Evolutionary conservation across 1,140 invertebrate species (phyloP).

Genomic region (Liolophura sinensis): DNA sequence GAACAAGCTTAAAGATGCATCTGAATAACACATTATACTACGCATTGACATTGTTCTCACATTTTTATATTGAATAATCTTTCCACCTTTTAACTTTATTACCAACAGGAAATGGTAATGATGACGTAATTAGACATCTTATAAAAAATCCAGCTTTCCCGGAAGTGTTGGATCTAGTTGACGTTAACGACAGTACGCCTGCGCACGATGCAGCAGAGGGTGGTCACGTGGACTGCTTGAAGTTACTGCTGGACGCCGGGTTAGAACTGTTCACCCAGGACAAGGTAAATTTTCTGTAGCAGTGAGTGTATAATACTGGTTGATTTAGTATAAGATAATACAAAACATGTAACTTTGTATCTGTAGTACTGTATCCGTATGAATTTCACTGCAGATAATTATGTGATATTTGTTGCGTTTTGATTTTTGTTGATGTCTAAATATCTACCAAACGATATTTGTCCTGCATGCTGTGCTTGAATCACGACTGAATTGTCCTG

Average conservation of each 20-base stretch:
- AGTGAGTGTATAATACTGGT: background rate
- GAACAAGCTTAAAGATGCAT: no score
- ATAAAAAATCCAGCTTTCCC: conserved; percentile 6
- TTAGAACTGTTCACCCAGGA: conserved; percentile 25
- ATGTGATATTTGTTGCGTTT: no score
- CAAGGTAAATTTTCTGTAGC: conserved; percentile 10
- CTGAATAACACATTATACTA: no score
- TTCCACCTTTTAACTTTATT: no score
- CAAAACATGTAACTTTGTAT: background rate
- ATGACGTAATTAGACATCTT: conserved; percentile 10
- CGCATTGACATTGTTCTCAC: no score
- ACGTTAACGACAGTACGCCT: conserved; percentile 81
- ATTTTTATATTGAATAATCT: no score
- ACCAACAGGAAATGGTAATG: conserved; percentile 13
- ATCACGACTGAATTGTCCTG: background rate
- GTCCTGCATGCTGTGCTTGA: background rate
- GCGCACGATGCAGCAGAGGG: conserved; percentile 86
- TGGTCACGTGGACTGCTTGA: conserved; percentile 45
- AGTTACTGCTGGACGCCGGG: conserved; percentile 22
- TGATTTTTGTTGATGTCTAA: no score
- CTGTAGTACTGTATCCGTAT: background rate
- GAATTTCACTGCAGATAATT: background rate
- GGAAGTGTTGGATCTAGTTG: conserved; percentile 59
- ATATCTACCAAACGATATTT: no score
- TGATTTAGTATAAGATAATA: background rate